Evolutionary conservation across 64 coral and sea anemone genomes (phyloP).

Genomic region (Montipora efflorescens): DNA sequence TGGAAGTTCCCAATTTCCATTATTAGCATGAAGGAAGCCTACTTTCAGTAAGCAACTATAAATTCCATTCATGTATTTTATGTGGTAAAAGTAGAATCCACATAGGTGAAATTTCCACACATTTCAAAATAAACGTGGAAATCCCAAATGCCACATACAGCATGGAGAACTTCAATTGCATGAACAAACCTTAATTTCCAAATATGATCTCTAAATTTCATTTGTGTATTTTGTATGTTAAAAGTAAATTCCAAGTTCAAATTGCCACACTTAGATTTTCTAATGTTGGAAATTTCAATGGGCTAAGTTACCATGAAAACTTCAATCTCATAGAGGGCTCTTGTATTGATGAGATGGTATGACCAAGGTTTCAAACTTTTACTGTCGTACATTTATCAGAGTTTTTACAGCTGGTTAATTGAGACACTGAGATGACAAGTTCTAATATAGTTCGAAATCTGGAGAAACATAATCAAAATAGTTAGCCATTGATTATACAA

Average conservation of each 20-base stretch:
- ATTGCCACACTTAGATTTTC: background rate
- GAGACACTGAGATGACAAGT: too few relatives aligned
- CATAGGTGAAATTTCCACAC: background rate
- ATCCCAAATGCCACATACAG: background rate
- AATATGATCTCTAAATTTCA: background rate
- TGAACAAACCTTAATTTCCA: background rate
- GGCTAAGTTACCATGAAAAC: background rate
- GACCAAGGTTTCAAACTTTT: too few relatives aligned
- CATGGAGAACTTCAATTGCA: slow-evolving; percentile 7
- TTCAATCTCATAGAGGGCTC: background rate
- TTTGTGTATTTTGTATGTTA: background rate
- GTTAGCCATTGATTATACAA: too few relatives aligned
- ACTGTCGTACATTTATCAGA: too few relatives aligned
- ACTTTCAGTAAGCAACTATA: slow-evolving; percentile 3
- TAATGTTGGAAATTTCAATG: background rate
- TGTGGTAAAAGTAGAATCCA: background rate
- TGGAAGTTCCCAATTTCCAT: background rate
- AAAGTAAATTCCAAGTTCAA: background rate
- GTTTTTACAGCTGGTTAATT: too few relatives aligned
- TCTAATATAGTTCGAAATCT: too few relatives aligned
- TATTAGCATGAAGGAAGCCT: background rate
- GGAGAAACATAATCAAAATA: too few relatives aligned
- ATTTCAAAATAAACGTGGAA: background rate
- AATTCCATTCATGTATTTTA: slow-evolving; percentile 18
- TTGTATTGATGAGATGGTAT: too few relatives aligned